A percentile compares a stretch with the other conserved stretches of the same genome.
Conservation (phyloP, 2,888 invertebrate genomes). For the Cartodere bifasciata region DNA sequence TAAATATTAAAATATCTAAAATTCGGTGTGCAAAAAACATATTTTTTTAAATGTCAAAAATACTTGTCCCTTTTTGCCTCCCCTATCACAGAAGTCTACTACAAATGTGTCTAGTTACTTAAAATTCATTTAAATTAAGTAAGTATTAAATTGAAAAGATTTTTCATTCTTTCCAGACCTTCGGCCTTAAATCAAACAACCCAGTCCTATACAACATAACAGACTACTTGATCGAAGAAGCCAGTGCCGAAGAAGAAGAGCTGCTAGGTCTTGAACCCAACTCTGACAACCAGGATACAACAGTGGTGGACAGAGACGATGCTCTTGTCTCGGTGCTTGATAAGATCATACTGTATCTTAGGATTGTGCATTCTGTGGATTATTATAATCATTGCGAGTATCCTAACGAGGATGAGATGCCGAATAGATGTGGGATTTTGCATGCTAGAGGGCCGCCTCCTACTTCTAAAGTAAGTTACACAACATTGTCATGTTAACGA, state of each 20-base stretch:
- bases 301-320: constrained; percentile 55
- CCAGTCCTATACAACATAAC: constrained; percentile 94
- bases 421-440: constrained; percentile 96
- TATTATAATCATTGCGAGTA: constrained; percentile 99
- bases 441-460: constrained; percentile 89
- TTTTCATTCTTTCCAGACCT: constrained; percentile 32
- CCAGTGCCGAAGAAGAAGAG: constrained; percentile 96
- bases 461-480: constrained; percentile 52
- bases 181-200: constrained; percentile 71
- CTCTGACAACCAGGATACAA: constrained; percentile 34
- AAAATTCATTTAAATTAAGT: too few species aligned
- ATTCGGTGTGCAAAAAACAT: too few species aligned
- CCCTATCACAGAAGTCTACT: too few species aligned
- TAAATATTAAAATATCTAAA: too few species aligned
- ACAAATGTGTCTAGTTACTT: too few species aligned
- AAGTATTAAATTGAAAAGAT: too few species aligned
- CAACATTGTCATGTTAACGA: too few species aligned
- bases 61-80: too few species aligned
- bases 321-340: constrained; percentile 58
- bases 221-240: constrained; percentile 95
- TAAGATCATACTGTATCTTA: constrained; percentile 79
- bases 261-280: constrained; percentile 55
- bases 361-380: constrained; percentile 96
- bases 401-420: constrained; percentile 99
- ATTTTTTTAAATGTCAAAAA: too few species aligned